A percentile compares a stretch with the other conserved stretches of the same genome.
These are phyloP conservation scores for Spisula solida DNA, from an alignment of 2,888 invertebrate species.

Conservation along the genomic window DNA sequence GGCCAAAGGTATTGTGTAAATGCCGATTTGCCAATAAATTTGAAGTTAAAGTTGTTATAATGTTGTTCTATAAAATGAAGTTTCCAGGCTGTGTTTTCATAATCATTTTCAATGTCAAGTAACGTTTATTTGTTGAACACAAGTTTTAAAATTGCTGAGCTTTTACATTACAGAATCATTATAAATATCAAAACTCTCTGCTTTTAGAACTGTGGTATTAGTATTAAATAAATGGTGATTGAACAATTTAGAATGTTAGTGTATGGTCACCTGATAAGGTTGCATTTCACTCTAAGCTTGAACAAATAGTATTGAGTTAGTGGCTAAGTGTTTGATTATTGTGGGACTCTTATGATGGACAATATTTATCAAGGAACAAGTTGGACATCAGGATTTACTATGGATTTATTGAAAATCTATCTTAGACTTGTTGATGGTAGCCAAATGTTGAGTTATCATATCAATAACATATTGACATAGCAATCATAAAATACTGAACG, in stretches of 20 bases:
- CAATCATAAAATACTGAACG: neutral
- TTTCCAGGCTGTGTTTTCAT: too few relatives aligned
- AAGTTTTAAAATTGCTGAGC: too few relatives aligned
- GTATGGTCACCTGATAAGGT: conserved; percentile 8
- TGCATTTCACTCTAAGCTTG: neutral
- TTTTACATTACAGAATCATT: too few relatives aligned
- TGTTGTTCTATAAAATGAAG: too few relatives aligned
- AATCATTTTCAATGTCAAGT: too few relatives aligned
- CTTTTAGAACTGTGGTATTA: neutral
- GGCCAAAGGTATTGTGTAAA: too few relatives aligned
- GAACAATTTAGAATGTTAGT: neutral
- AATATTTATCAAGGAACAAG: conserved; percentile 34
- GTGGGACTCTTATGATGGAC: neutral
- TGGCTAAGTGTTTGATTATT: neutral
- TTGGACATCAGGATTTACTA: neutral
- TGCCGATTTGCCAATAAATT: too few relatives aligned
- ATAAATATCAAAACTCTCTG: neutral
- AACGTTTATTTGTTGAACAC: too few relatives aligned
- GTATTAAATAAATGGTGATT: neutral
- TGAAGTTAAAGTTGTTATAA: too few relatives aligned
- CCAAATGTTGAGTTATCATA: neutral
- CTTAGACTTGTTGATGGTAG: conserved; percentile 6
- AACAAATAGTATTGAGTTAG: conserved; percentile 14
- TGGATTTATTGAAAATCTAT: conserved; percentile 39
- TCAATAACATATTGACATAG: neutral